Conservation (phyloP, 2,113 vertebrate species). For the Camelus dromedarius region DNA sequence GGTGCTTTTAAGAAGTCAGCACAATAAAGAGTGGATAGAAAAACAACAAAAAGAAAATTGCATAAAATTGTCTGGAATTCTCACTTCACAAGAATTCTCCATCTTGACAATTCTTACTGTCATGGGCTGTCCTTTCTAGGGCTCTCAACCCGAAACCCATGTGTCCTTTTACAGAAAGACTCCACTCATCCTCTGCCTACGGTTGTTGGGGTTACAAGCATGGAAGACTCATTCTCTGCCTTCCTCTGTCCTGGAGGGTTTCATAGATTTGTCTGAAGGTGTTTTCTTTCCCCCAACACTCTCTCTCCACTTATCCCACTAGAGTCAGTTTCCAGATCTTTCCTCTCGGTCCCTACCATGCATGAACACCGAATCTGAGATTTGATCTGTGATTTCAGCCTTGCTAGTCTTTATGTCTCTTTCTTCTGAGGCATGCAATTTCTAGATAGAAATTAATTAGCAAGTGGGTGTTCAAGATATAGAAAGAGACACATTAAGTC, state of each 20-base stretch:
- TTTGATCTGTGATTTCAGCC: neutral
- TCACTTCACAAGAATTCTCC: neutral
- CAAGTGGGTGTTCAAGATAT: neutral
- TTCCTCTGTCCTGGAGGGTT: neutral
- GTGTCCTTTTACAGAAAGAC: neutral
- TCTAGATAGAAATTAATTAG: neutral
- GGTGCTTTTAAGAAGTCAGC: neutral
- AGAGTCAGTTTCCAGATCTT: neutral
- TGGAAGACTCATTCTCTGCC: neutral
- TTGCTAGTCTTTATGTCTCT: neutral
- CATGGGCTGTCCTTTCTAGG: neutral
- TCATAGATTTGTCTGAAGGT: neutral
- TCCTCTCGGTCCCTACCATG: neutral
- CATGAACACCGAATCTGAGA: neutral
- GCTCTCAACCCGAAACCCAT: neutral
- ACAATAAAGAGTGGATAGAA: neutral
- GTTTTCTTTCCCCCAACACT: neutral
- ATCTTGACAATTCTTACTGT: neutral
- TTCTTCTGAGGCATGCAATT: neutral
- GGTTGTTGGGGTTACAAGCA: neutral
- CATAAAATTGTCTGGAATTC: neutral
- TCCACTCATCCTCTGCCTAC: neutral
- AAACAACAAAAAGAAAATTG: neutral
- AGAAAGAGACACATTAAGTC: constrained; percentile 15
- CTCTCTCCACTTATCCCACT: neutral